Percentiles rank a stretch among this genome's conserved stretches.
Conservation (phyloP, 2,888 invertebrate species). For the Troglohyphantes excavatus region DNA sequence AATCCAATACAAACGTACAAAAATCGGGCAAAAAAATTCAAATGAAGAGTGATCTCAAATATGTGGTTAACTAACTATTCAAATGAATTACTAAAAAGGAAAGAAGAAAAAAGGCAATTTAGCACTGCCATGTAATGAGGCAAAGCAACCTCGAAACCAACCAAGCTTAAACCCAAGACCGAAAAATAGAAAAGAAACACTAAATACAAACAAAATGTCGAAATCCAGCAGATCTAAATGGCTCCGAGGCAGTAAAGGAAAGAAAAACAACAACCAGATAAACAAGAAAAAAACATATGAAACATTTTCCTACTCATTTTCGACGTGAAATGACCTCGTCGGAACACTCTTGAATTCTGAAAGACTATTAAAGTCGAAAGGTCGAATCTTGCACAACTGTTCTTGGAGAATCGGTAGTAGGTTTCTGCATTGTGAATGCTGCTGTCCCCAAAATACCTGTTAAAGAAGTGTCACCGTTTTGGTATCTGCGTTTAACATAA, state of each 20-base stretch:
- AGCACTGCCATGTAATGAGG: too few relatives aligned
- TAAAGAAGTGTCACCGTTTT: too few relatives aligned
- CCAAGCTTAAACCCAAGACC: slow-evolving; percentile 22
- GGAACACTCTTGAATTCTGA: neutral
- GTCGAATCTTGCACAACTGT: neutral
- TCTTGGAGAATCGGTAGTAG: too few relatives aligned
- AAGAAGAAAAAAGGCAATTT: too few relatives aligned
- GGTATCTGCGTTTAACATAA: too few relatives aligned
- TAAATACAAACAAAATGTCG: slow-evolving; percentile 26
- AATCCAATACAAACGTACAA: too few relatives aligned
- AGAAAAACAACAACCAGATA: neutral
- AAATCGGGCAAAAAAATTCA: too few relatives aligned
- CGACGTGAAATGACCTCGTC: slow-evolving; percentile 11
- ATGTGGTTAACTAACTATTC: too few relatives aligned
- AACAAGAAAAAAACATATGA: neutral
- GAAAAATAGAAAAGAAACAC: slow-evolving; percentile 7
- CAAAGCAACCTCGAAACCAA: slow-evolving; percentile 30
- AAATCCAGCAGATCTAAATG: slow-evolving; percentile 1
- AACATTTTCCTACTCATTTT: slow-evolving; percentile 11
- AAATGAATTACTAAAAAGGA: too few relatives aligned
- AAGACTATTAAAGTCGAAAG: slow-evolving; percentile 8
- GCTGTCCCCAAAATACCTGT: too few relatives aligned
- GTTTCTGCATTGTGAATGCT: too few relatives aligned
- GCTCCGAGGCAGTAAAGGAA: neutral
- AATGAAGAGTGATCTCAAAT: too few relatives aligned